phyloP scores from a whole-genome alignment of 2,888 invertebrate species.

The Ichneumoninae sp. region DNA sequence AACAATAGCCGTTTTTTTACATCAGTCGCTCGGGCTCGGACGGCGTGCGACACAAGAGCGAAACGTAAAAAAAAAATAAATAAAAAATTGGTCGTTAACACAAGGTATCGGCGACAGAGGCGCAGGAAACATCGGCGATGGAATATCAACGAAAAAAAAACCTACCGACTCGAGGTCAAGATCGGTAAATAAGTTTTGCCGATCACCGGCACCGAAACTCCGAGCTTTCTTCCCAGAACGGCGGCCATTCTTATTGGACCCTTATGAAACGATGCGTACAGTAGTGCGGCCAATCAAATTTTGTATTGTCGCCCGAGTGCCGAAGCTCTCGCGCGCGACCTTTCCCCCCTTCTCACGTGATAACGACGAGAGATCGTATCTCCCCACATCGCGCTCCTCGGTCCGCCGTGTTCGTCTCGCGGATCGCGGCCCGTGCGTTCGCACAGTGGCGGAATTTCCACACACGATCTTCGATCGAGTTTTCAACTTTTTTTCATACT shows the following conservation, averaged over 20 bases:
- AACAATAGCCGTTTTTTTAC: not conserved
- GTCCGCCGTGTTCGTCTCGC: not conserved
- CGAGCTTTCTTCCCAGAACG: slow-evolving; percentile 79
- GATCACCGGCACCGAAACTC: slow-evolving; percentile 75
- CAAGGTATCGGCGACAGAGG: not conserved
- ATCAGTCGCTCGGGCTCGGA: not conserved
- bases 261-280: slow-evolving; percentile 36
- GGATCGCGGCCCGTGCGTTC: too few relatives aligned
- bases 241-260: slow-evolving; percentile 81
- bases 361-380: not conserved
- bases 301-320: slow-evolving; percentile 7
- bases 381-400: slow-evolving; percentile 1
- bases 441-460: not conserved
- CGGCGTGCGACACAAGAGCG: not conserved
- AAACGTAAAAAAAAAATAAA: not conserved
- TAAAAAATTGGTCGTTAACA: not conserved
- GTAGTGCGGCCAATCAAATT: slow-evolving; percentile 52
- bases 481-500: not conserved
- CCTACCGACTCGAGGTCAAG: slow-evolving; percentile 74
- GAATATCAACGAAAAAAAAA: not conserved
- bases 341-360: slow-evolving; percentile 1
- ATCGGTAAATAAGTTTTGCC: slow-evolving; percentile 75
- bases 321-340: not conserved
- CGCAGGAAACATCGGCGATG: not conserved
- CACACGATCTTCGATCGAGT: not conserved